A percentile compares a stretch with the other conserved stretches of the same genome.
These are phyloP conservation scores for Dromius quadrimaculatus DNA, from an alignment of 2,888 invertebrate species.

Conservation along the genomic window DNA sequence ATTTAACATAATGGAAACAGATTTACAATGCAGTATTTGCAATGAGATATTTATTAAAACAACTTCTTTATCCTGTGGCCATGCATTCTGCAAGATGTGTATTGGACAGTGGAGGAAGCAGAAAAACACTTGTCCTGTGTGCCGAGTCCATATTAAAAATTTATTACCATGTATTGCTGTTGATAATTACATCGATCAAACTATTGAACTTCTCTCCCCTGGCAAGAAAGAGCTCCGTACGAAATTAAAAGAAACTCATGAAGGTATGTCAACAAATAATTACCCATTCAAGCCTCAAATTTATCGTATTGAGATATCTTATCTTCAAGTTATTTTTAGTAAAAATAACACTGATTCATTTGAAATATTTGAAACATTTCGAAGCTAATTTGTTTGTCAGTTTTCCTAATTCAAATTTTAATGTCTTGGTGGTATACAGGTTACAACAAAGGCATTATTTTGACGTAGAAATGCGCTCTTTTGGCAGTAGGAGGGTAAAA, in stretches of 20 bases:
- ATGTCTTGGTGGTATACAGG: too few relatives aligned
- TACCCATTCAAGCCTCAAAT: too few relatives aligned
- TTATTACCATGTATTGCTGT: conserved; percentile 75
- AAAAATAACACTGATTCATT: too few relatives aligned
- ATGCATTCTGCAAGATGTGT: conserved; percentile 81
- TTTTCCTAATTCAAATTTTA: too few relatives aligned
- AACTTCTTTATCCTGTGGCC: conserved; percentile 78
- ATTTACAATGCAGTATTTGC: conserved; percentile 82
- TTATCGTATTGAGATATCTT: too few relatives aligned
- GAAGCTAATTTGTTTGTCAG: too few relatives aligned
- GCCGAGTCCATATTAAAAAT: conserved; percentile 69
- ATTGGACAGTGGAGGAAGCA: conserved; percentile 78
- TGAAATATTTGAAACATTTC: too few relatives aligned
- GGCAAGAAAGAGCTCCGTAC: conserved; percentile 71
- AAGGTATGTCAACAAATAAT: too few relatives aligned
- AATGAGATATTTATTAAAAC: conserved; percentile 80
- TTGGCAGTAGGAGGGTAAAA: too few relatives aligned
- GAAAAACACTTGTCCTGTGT: conserved; percentile 79
- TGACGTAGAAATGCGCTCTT: too few relatives aligned
- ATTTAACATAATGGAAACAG: conserved; percentile 71
- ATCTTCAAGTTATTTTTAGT: too few relatives aligned
- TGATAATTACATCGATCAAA: conserved; percentile 80
- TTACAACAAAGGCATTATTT: too few relatives aligned
- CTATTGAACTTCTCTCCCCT: conserved; percentile 73
- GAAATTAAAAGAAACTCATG: conserved; percentile 65